These are phyloP conservation scores for Cactoblastis cactorum DNA, from an alignment of 2,888 invertebrate genomes.

Conservation along the genomic window DNA sequence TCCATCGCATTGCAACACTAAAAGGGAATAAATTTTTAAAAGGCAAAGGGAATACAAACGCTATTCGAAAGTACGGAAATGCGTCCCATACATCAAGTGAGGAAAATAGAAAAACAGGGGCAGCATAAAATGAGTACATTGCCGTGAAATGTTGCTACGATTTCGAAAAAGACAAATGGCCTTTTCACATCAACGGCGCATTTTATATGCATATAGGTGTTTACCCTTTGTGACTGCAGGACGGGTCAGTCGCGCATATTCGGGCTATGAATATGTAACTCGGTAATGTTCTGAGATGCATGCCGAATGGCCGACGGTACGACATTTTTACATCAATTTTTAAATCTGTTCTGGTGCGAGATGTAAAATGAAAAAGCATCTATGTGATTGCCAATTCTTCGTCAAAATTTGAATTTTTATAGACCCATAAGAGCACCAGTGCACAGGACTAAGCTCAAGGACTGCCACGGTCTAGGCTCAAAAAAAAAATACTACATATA, in stretches of 20 bases:
- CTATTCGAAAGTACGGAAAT: constrained; percentile 75
- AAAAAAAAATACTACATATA: no score
- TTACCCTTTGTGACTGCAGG: constrained; percentile 24
- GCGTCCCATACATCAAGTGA: constrained; percentile 74
- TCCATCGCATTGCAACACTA: constrained; percentile 31
- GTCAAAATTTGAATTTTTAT: neutral
- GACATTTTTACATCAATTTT: neutral
- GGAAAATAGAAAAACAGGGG: constrained; percentile 72
- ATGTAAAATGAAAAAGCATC: neutral
- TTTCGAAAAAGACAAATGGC: constrained; percentile 65
- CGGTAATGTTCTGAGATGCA: constrained; percentile 7
- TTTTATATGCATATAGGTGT: constrained; percentile 48
- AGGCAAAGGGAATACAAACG: constrained; percentile 68
- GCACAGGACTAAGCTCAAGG: no score
- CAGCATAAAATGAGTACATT: constrained; percentile 67
- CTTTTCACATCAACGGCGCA: constrained; percentile 50
- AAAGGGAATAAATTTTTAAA: constrained; percentile 72
- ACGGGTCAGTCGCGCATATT: constrained; percentile 13
- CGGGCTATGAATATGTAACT: constrained; percentile 9
- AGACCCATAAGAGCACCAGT: no score
- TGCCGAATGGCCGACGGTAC: neutral
- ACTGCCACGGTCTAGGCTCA: no score
- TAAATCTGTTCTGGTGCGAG: neutral
- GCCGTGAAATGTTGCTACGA: constrained; percentile 67
- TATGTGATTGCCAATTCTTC: neutral